Evolutionary conservation across 2,888 invertebrate species (phyloP), one percentile per base, ranked within the genome.

Genomic region (Andrena minutula): DNA sequence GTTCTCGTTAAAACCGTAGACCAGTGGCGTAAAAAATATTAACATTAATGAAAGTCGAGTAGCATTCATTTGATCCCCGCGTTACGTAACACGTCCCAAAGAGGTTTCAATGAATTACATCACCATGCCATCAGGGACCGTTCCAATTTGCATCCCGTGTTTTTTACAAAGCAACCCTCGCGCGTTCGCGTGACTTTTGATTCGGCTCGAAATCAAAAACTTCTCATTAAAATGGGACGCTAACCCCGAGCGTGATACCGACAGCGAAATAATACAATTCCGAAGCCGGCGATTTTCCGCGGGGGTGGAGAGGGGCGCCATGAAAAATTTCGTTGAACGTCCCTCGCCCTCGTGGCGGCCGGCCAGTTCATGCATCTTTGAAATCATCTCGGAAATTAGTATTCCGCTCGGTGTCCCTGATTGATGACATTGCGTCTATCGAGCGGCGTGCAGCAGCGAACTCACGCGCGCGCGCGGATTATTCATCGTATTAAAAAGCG

Each of bases 401-500:
- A 83, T 79, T 87, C 80, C 75, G 79, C 70, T 63, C 58, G 85
- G 75, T 79, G 49, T 77, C 70, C 71, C 74, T 85, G 84, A 87
- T 87, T 82, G 85, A 84, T 86, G 87, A 82, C 80, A 75, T 70
- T 76, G 82, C 80, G 84, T 87, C 86, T 82, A 86, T 79, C 82
- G 75, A 77, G 35, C 73, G 75, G 32, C 70, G 78, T 68, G 74
- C 80, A 68, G 79, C 79, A 73, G 78, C 60, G 61, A 65, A 26
- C 64, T 4, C 56, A 7, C 53, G 23, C 51, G n/a, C 6, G 23
- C 53, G 10, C 20, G 26, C 77, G 70, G 82, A 88, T 88, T 88
- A 88, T 86, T 79, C 84, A 60, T 85, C 82, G 84, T 84, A 90
- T 86, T 86, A 87, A 85, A 91, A 90, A 91, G 71, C 83, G 72